These are phyloP conservation scores for Oryzias melastigma DNA, from an alignment of 2,113 vertebrate species.

Conservation along the genomic window DNA sequence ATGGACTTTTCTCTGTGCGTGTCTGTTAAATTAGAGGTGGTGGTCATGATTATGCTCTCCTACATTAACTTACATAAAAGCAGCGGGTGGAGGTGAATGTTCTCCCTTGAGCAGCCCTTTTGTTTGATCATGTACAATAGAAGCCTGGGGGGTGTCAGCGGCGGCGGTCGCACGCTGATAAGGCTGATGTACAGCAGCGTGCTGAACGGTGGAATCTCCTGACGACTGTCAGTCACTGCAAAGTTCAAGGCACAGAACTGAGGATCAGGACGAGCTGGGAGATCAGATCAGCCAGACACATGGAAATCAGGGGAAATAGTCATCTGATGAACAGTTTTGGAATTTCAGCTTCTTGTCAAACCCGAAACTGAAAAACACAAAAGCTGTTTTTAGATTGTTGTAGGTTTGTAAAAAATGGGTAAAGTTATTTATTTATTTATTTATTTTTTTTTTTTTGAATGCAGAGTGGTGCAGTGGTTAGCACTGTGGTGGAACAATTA, in stretches of 20 bases:
- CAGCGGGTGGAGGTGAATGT: not conserved
- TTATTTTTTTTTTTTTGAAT: too few species aligned
- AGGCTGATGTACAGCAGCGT: constrained; percentile 3
- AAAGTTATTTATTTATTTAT: too few species aligned
- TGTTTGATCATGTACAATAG: not conserved
- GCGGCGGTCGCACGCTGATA: constrained; percentile 5
- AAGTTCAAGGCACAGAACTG: not conserved
- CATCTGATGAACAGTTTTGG: too few species aligned
- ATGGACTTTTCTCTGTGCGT: not conserved
- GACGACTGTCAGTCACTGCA: constrained; percentile 22
- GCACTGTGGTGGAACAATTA: too few species aligned
- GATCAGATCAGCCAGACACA: not conserved
- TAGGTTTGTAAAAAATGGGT: too few species aligned
- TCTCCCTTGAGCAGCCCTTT: not conserved
- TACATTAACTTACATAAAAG: constrained; percentile 3
- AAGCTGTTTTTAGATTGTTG: too few species aligned
- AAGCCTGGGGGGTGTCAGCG: constrained; percentile 6
- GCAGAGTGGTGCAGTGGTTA: too few species aligned
- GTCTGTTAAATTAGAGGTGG: not conserved
- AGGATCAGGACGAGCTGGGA: not conserved
- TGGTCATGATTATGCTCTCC: not conserved
- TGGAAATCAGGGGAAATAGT: too few species aligned
- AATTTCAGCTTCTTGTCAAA: too few species aligned
- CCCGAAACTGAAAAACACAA: too few species aligned
- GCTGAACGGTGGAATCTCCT: constrained; percentile 18